phyloP scores from a whole-genome alignment of 2,797 vertebrate species.

The Poeciliopsis paucimaculata region DNA sequence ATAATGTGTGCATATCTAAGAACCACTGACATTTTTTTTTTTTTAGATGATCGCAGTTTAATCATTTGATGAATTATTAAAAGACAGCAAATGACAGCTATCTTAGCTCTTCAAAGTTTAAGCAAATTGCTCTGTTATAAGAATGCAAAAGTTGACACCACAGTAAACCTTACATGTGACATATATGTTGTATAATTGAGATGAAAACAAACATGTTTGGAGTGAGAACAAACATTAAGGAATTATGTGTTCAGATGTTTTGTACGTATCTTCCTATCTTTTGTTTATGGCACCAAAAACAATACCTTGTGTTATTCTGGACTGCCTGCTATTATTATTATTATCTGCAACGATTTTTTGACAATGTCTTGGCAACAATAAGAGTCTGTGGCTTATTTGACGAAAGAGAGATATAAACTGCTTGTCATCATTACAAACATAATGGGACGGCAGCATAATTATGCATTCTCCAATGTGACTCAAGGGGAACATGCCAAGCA shows the following conservation, averaged over 20 bases:
- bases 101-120: neutral
- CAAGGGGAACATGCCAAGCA: neutral
- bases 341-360: too few relatives aligned
- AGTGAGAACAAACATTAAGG: neutral
- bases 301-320: neutral
- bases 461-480: neutral
- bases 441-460: neutral
- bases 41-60: neutral
- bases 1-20: neutral
- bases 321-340: neutral
- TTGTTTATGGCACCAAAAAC: neutral
- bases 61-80: neutral
- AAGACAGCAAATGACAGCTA: neutral
- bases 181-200: neutral
- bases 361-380: neutral
- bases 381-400: neutral
- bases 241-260: neutral
- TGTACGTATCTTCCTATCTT: neutral
- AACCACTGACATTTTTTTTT: neutral
- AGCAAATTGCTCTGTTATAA: too few relatives aligned
- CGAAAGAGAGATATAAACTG: neutral
- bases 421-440: neutral
- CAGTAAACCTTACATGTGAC: neutral
- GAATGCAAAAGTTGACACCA: neutral
- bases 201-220: neutral